Percentiles rank a stretch among this genome's conserved stretches.
Evolutionary conservation across 1,140 invertebrate genomes (phyloP).

Genomic region (Sitophilus oryzae): DNA sequence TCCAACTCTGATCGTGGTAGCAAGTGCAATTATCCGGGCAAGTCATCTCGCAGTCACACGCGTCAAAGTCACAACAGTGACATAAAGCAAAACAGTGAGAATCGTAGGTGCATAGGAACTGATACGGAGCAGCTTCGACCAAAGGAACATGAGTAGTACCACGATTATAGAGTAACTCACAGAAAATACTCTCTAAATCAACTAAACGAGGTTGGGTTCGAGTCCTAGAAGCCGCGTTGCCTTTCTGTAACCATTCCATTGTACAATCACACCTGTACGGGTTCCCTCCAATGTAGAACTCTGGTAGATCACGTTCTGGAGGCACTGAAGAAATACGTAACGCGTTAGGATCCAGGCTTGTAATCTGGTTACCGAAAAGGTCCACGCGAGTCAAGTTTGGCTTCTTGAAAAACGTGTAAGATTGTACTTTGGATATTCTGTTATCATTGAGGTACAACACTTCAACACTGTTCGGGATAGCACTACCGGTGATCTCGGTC

Average conservation of each 20-base stretch:
- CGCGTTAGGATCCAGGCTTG: conserved; percentile 78
- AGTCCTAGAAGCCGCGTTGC: conserved; percentile 67
- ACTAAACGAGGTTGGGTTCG: conserved; percentile 79
- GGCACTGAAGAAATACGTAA: conserved; percentile 75
- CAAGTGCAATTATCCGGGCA: conserved; percentile 87
- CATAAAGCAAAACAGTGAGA: conserved; percentile 85
- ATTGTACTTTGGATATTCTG: conserved; percentile 78
- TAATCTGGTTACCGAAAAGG: conserved; percentile 77
- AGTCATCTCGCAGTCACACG: conserved; percentile 92
- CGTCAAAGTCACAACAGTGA: conserved; percentile 90
- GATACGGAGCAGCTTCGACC: conserved; percentile 74
- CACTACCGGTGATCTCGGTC: conserved; percentile 76
- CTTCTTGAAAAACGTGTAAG: conserved; percentile 90
- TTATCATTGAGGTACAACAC: conserved; percentile 81
- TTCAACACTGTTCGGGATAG: conserved; percentile 82
- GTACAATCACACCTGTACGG: conserved; percentile 86
- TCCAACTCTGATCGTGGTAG: conserved; percentile 89
- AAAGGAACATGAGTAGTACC: conserved; percentile 72
- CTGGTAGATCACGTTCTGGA: conserved; percentile 69
- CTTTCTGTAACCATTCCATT: conserved; percentile 78
- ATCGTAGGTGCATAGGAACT: conserved; percentile 88
- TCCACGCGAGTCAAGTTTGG: conserved; percentile 83
- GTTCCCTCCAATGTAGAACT: conserved; percentile 87
- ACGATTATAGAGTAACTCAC: conserved; percentile 78
- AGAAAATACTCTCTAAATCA: conserved; percentile 83